These are phyloP conservation scores for Pangasius larnaudii DNA, from an alignment of 2,797 vertebrate genomes.

Conservation along the genomic window DNA sequence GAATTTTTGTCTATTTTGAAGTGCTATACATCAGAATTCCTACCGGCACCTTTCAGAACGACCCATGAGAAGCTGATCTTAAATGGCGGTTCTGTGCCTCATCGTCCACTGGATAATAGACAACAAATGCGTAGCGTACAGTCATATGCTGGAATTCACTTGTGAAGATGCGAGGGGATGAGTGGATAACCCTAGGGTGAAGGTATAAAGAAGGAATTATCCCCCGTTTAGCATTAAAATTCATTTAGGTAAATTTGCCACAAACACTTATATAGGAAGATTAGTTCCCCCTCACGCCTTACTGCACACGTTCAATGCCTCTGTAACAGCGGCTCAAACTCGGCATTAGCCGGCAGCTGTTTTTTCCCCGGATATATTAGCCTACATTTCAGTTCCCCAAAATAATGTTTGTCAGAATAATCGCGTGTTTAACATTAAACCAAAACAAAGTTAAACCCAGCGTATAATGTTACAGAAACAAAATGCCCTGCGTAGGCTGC, in stretches of 20 bases:
- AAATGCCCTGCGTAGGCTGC: neutral
- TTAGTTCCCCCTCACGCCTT: slow-evolving; percentile 98
- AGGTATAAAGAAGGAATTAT: slow-evolving; percentile 85
- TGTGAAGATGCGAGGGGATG: slow-evolving; percentile 47
- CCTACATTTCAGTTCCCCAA: neutral
- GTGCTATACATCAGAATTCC: neutral
- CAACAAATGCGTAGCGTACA: slow-evolving; percentile 64
- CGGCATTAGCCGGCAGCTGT: slow-evolving; percentile 80
- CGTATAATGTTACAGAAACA: slow-evolving; percentile 1
- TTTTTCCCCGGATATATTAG: slow-evolving; percentile 73
- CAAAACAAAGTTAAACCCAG: neutral
- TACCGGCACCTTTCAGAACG: neutral
- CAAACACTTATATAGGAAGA: slow-evolving; percentile 94
- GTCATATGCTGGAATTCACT: slow-evolving; percentile 41
- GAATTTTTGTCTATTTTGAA: neutral
- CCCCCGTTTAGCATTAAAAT: slow-evolving; percentile 81
- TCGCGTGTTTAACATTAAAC: neutral
- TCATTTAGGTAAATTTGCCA: slow-evolving; percentile 95
- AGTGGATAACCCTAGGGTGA: slow-evolving; percentile 32
- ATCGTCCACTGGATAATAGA: neutral
- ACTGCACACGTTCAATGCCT: slow-evolving; percentile 91
- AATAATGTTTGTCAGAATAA: neutral
- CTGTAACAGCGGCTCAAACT: slow-evolving; percentile 86
- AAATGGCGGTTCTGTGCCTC: neutral
- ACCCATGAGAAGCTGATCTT: neutral